Percentiles rank a stretch among this genome's conserved stretches.
These are phyloP conservation scores for Zaprionus camerounensis DNA, from an alignment of 1,140 invertebrate species.

Conservation along the genomic window DNA sequence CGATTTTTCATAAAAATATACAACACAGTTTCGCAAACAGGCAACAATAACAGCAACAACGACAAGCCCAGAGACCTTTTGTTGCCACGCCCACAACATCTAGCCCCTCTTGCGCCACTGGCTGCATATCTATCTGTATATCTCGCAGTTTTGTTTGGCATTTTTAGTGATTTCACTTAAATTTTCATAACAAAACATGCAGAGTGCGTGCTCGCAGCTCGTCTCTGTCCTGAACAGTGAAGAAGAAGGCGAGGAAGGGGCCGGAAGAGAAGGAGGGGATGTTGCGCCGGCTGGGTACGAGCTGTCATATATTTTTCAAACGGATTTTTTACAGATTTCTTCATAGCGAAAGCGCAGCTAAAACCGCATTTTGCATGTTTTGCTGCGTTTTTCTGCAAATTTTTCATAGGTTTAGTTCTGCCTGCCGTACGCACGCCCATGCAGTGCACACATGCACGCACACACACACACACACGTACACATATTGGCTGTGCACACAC, in stretches of 20 bases:
- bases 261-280: neutral
- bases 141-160: conserved; percentile 76
- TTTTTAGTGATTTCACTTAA: conserved; percentile 82
- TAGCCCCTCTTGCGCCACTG: neutral
- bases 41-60: conserved; percentile 14
- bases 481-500: too few species aligned
- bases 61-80: conserved; percentile 54
- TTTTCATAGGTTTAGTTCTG: conserved; percentile 76
- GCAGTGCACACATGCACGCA: conserved; percentile 17
- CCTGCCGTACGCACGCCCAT: conserved; percentile 26
- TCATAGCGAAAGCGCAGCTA: conserved; percentile 55
- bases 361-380: conserved; percentile 81
- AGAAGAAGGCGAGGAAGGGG: neutral
- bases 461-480: conserved; percentile 24
- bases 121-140: conserved; percentile 60
- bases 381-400: conserved; percentile 70
- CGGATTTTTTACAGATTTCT: conserved; percentile 70
- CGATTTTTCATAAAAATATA: conserved; percentile 68
- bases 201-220: conserved; percentile 74
- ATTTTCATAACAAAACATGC: conserved; percentile 82
- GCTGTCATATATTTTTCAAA: conserved; percentile 78
- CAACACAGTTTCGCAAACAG: neutral
- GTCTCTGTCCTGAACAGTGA: neutral
- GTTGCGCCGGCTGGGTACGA: neutral
- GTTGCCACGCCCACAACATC: neutral